phyloP scores from a whole-genome alignment of 2,113 vertebrate species.

The Cebus imitator region DNA sequence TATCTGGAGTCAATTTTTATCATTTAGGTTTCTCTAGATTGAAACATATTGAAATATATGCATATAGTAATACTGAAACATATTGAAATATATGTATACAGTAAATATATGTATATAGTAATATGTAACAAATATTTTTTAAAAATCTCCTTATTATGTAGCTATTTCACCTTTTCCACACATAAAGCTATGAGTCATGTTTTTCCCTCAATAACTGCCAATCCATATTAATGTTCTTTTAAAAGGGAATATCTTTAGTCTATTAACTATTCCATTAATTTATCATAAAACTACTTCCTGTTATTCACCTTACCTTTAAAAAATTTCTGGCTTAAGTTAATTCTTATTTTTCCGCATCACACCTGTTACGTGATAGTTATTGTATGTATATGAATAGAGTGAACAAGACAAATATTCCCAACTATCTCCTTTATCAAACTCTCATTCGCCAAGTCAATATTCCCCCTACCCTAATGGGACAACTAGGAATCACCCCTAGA shows the following conservation, averaged over 20 bases:
- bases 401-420: not conserved
- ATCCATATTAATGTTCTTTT: not conserved
- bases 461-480: not conserved
- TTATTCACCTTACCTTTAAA: not conserved
- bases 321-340: slow-evolving; percentile 1
- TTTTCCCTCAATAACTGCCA: not conserved
- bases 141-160: not conserved
- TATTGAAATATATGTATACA: not conserved
- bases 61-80: not conserved
- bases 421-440: not conserved
- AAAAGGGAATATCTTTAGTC: not conserved
- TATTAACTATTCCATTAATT: not conserved
- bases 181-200: not conserved
- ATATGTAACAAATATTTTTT: not conserved
- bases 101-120: not conserved
- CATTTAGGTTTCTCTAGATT: not conserved
- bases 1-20: not conserved
- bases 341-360: not conserved
- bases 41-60: not conserved
- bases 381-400: not conserved
- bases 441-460: not conserved
- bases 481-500: not conserved
- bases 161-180: not conserved
- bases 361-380: not conserved
- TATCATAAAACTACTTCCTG: not conserved